A percentile compares a stretch with the other conserved stretches of the same genome.
These are phyloP conservation scores for Spongilla lacustris DNA, from an alignment of 37 sponge, comb jelly and placozoan species.

Conservation along the genomic window DNA sequence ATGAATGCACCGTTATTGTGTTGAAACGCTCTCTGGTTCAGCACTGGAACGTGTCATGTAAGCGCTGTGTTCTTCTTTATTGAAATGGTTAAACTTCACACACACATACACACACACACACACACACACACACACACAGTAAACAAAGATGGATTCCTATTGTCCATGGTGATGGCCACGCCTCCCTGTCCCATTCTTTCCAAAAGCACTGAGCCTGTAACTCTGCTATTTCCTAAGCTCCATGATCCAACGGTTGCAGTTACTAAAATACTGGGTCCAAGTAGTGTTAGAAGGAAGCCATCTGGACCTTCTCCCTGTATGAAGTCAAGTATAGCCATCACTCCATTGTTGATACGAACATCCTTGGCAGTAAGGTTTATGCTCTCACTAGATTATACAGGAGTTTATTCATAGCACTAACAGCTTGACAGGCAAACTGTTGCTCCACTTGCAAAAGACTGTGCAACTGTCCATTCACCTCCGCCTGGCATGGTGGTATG, in stretches of 20 bases:
- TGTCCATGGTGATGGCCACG: not conserved
- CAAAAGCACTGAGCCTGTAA: not conserved
- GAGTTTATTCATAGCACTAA: too few relatives aligned
- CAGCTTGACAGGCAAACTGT: not conserved
- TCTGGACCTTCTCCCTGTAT: not conserved
- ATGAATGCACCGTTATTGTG: slow-evolving; percentile 29
- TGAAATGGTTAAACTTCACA: too few relatives aligned
- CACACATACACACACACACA: too few relatives aligned
- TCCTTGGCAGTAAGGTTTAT: not conserved
- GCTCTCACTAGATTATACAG: too few relatives aligned
- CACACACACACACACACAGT: not conserved
- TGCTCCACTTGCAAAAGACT: not conserved
- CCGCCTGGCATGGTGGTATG: not conserved
- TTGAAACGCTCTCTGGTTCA: slow-evolving; percentile 6
- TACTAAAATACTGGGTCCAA: not conserved
- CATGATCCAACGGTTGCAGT: not conserved
- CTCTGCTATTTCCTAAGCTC: not conserved
- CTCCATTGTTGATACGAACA: not conserved
- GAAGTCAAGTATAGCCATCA: slow-evolving; percentile 12
- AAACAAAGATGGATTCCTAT: not conserved
- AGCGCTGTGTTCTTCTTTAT: not conserved
- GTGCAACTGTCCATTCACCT: not conserved
- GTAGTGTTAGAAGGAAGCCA: not conserved
- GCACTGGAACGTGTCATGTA: slow-evolving; percentile 27
- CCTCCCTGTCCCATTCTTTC: not conserved